Base-by-base conservation (phyloP, 2,113 vertebrate species). In the Chaetops frenatus region DNA sequence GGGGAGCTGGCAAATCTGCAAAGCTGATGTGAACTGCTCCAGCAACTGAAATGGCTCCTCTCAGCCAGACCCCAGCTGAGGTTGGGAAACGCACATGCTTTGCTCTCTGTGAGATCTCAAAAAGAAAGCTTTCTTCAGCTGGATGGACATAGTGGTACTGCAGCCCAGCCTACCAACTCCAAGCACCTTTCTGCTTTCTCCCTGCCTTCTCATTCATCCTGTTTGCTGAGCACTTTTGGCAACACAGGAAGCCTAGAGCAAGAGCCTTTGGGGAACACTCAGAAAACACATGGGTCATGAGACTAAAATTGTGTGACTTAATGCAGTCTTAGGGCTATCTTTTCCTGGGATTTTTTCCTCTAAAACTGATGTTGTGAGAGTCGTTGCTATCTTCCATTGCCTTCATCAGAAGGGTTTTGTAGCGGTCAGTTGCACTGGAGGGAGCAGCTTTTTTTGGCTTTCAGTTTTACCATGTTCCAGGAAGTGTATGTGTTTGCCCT, bases 1-100 rank as follows among this genome's bases (percentile, higher is more conserved):
- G 88, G 70, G 27, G 78, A 88, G 81, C 88, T 97, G 93, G 93
- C 90, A 94, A 88, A 65, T 94, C 81, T 85, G 85, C 85, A 94
- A 91, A 92, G 72, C 92, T 88, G 88, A 88, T 90, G 82, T 4
- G 13, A 42, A 2, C 4, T 3, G 56, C 71, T 86, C 51, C 56
- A 7, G 74, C 47, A 71, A 56, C 85, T 74, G 82, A 91, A 96
- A 88, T 27, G 47, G 13, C 17, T 94, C 12, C 78, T 89, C 22
- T 82, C 81, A 91, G 40, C 73, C 92, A 97, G 81, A 57, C 33
- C 40, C 61, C 77, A 79, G 66, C 81, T 25, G 24, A 82, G 74
- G 70, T 25, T 36, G 48, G 94, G 80, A 96, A 94, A 82, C 44
- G 62, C 76, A 70, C 29, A 78, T 35, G 76, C 70, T 73, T 56